Evolutionary conservation across 2,888 invertebrate genomes (phyloP).

Genomic region (Sericinus montela): DNA sequence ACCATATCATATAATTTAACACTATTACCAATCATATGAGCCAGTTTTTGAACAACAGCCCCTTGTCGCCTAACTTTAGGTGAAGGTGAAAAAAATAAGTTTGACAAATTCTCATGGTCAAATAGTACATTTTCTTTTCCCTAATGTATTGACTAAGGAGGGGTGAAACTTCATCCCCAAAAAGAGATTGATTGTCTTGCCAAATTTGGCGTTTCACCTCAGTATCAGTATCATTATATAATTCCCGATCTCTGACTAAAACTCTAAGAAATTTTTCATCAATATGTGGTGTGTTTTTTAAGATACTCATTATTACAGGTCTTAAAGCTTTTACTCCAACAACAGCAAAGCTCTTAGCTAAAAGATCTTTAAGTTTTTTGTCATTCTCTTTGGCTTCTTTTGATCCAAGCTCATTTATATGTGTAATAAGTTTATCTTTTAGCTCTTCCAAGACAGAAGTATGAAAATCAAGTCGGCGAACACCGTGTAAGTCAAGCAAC

Average conservation of each 20-base stretch:
- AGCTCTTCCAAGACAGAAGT: too few species aligned
- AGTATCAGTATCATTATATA: slow-evolving; percentile 96
- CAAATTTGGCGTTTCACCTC: slow-evolving; percentile 99
- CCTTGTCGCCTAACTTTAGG: slow-evolving; percentile 92
- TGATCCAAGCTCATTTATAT: too few species aligned
- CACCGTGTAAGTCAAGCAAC: too few species aligned
- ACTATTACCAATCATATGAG: slow-evolving; percentile 96
- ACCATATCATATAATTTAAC: slow-evolving; percentile 97
- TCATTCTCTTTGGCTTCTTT: too few species aligned
- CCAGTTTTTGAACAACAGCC: slow-evolving; percentile 94
- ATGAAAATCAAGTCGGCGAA: too few species aligned
- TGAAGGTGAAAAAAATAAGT: slow-evolving; percentile 94
- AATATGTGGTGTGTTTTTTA: slow-evolving; percentile 95
- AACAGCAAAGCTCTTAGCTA: too few species aligned
- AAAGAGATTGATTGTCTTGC: slow-evolving; percentile 97
- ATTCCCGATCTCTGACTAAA: slow-evolving; percentile 88
- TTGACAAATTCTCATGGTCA: slow-evolving; percentile 90
- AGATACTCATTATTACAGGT: slow-evolving; percentile 96
- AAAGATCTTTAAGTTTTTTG: too few species aligned
- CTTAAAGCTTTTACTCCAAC: too few species aligned
- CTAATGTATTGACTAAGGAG: slow-evolving; percentile 94
- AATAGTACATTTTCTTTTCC: slow-evolving; percentile 94
- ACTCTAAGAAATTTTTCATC: slow-evolving; percentile 86
- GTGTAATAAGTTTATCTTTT: too few species aligned
- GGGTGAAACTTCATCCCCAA: slow-evolving; percentile 98